Evolutionary conservation across 2,888 invertebrate genomes (phyloP).

Genomic region (Lochmaea capreae): DNA sequence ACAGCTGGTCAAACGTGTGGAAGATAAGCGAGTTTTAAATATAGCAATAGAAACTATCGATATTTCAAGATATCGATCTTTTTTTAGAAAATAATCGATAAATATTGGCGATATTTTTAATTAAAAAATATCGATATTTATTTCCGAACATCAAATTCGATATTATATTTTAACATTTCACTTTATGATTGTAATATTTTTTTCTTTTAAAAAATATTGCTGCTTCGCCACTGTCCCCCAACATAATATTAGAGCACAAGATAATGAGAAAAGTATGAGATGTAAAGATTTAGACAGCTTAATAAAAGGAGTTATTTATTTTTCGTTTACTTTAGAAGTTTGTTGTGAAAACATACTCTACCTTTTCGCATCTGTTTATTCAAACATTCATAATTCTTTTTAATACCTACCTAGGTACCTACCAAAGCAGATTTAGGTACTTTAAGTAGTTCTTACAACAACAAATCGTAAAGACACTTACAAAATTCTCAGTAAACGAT

Average conservation of each 20-base stretch:
- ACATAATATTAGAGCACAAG: conserved; percentile 8
- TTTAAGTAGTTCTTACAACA: background rate
- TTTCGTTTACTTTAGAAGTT: background rate
- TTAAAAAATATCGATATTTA: too few species aligned
- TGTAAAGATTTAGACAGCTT: conserved; percentile 18
- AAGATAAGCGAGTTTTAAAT: too few species aligned
- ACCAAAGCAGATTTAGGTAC: background rate
- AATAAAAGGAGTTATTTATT: conserved; percentile 16
- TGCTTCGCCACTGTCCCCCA: background rate
- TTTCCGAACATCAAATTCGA: too few species aligned
- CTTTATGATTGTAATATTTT: too few species aligned
- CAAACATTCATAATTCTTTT: conserved; percentile 6
- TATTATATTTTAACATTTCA: too few species aligned
- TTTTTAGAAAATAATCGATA: too few species aligned
- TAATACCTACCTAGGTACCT: background rate
- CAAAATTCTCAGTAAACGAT: background rate
- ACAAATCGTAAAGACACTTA: background rate
- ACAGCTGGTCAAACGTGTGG: too few species aligned
- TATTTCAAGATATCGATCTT: too few species aligned
- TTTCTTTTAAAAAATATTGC: background rate
- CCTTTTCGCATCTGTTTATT: conserved; percentile 15
- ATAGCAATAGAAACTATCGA: too few species aligned
- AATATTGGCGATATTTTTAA: too few species aligned
- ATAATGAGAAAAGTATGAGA: conserved; percentile 23
- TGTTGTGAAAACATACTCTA: conserved; percentile 15